These are phyloP conservation scores for Graphium colonna DNA, from an alignment of 2,888 invertebrate genomes.

Conservation along the genomic window DNA sequence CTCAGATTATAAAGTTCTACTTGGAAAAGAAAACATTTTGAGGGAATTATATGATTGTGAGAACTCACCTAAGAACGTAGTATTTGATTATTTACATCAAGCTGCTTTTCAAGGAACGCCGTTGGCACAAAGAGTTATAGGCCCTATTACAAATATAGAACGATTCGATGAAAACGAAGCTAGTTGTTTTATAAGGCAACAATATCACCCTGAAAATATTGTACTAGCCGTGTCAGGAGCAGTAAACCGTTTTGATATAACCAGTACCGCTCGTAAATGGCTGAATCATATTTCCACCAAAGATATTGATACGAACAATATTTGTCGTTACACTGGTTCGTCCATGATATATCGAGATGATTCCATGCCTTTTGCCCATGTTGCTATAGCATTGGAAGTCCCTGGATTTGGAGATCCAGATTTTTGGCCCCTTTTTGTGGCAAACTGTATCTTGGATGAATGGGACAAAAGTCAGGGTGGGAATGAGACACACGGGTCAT, in stretches of 20 bases:
- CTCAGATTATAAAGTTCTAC: conserved; percentile 40
- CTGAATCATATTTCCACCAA: conserved; percentile 74
- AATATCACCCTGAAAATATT: conserved; percentile 77
- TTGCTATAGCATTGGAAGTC: conserved; percentile 67
- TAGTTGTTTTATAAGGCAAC: conserved; percentile 36
- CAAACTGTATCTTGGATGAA: conserved; percentile 55
- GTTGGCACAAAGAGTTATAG: conserved; percentile 66
- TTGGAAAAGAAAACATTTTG: conserved; percentile 46
- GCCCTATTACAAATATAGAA: conserved; percentile 83
- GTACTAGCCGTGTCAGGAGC: conserved; percentile 86
- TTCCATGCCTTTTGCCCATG: conserved; percentile 59
- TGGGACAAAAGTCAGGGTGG: conserved; percentile 60
- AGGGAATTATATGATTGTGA: conserved; percentile 54
- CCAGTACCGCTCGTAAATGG: conserved; percentile 77
- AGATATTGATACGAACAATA: too few species aligned
- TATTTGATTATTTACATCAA: conserved; percentile 70
- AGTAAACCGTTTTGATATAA: conserved; percentile 82
- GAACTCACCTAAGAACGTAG: conserved; percentile 46
- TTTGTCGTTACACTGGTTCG: conserved; percentile 37
- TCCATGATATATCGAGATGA: conserved; percentile 57
- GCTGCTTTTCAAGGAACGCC: conserved; percentile 73
- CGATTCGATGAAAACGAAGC: conserved; percentile 68
- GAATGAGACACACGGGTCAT: conserved; percentile 41
- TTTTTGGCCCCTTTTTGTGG: conserved; percentile 48
- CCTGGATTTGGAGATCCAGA: conserved; percentile 54